These are phyloP conservation scores for Muscicapa adusta DNA, from an alignment of 2,113 vertebrate species.

Conservation along the genomic window DNA sequence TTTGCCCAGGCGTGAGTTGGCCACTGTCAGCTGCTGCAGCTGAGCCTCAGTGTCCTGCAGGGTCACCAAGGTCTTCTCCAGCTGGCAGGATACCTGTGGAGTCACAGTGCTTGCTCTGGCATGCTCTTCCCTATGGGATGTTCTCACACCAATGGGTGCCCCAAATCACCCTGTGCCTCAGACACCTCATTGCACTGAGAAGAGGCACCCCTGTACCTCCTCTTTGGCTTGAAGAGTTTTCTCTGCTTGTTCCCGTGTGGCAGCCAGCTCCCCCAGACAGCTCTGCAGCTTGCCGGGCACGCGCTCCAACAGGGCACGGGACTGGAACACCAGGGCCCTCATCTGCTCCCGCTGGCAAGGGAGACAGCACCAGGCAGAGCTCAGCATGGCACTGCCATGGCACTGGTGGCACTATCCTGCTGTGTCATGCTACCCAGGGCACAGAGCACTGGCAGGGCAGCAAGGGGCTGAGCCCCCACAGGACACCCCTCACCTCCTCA, in stretches of 20 bases:
- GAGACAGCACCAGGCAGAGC: neutral
- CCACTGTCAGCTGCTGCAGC: constrained; percentile 51
- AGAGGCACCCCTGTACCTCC: neutral
- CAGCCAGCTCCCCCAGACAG: constrained; percentile 71
- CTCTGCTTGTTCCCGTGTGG: constrained; percentile 68
- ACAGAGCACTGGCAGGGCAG: neutral
- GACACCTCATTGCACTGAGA: neutral
- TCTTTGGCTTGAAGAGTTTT: constrained; percentile 63
- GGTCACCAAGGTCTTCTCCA: constrained; percentile 36
- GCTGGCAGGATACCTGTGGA: constrained; percentile 47
- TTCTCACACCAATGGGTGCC: neutral
- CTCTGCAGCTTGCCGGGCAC: constrained; percentile 72
- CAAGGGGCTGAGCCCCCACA: accelerated
- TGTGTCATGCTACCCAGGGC: neutral
- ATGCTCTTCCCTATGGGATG: neutral
- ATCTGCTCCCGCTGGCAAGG: constrained; percentile 35
- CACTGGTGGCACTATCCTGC: neutral
- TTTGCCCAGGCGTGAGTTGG: constrained; percentile 50
- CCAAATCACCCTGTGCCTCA: accelerated
- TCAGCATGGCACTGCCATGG: neutral
- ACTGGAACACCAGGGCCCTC: constrained; percentile 64
- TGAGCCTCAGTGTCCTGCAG: constrained; percentile 1
- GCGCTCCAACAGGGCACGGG: constrained; percentile 50
- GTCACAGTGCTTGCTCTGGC: neutral
- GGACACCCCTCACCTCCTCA: constrained; percentile 54